Base-by-base conservation (phyloP, 2,888 invertebrate species). In the Encarsia formosa region DNA sequence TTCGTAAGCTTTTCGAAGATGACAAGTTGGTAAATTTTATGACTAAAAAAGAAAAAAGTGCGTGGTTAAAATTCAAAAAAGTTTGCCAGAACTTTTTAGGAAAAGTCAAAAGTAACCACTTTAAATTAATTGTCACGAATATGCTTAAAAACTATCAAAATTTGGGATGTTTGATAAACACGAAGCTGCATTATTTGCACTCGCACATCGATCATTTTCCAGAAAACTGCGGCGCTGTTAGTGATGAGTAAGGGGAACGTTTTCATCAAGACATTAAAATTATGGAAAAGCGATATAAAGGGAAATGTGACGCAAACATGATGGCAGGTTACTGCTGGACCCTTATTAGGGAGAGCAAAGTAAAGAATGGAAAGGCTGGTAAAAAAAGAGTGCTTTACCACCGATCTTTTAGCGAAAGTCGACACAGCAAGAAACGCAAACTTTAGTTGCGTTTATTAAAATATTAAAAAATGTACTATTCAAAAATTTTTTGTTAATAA, bases 171-270 rank as follows among this genome's bases (percentile, higher is more conserved):
- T 56, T 58, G 31, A 67, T 63, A 63, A 61, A 59, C 34, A 55
- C 63, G 23, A 65, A 66, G 50, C 49, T 66, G 19, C 64, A 69
- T 56, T 67, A 57, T 44, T 59, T 67, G 22, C 53, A 59, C 56
- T 59, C 51, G 32, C 69, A 69, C 53, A 16, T 37, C 20, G 37
- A 37, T 19, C 11, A 37, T 2, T 37, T 19, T n/a, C 20, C 26
- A 34, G 34, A 52, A 16, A 39, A 32, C 34, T 8, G 15, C 4
- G 15, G 11, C 5, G 11, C 5, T 26, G 5, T 26, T 15, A 32
- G 32, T 32, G 32, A 32, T n/a, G 20, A 19, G 3, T 8, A 8
- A 19, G 18, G 37, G 3, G 19, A 37, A 37, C 6, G 37, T 2
- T 37, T 37, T 19, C 19, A 37, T 37, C 20, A 37, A 20, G 19